These are phyloP conservation scores for Ctenochaetus hawaiiensis DNA, from an alignment of 2,797 vertebrate species.

Conservation along the genomic window DNA sequence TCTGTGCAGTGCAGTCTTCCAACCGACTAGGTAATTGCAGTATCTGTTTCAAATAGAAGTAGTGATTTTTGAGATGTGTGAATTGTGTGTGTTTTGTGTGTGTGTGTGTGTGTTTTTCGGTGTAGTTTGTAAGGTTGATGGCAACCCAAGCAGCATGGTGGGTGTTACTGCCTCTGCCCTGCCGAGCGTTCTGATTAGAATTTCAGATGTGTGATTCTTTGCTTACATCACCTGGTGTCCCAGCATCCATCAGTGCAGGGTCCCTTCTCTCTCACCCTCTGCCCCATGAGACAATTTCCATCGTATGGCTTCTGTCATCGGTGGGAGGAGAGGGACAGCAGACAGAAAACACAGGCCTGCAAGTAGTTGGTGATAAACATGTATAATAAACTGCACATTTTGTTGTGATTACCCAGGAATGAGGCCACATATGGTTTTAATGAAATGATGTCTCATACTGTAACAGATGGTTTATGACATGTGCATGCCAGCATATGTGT, in stretches of 20 bases:
- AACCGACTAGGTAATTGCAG: constrained; percentile 72
- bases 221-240: constrained; percentile 62
- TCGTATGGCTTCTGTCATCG: constrained; percentile 36
- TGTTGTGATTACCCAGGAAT: constrained; percentile 61
- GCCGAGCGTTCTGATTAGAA: constrained; percentile 82
- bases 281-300: constrained; percentile 32
- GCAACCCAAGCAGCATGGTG: constrained; percentile 33
- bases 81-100: constrained; percentile 20
- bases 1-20: constrained; percentile 36
- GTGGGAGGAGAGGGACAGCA: constrained; percentile 3
- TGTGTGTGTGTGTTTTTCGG: constrained; percentile 5
- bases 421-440: constrained; percentile 58
- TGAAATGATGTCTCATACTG: constrained; percentile 45
- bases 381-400: constrained; percentile 45
- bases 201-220: constrained; percentile 79
- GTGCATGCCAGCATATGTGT: constrained; percentile 58
- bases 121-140: constrained; percentile 44
- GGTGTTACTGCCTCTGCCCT: constrained; percentile 55
- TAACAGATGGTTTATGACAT: constrained; percentile 66
- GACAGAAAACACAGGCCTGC: constrained; percentile 16
- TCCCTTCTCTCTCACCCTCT: constrained; percentile 35
- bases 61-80: constrained; percentile 53
- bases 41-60: constrained; percentile 67
- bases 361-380: constrained; percentile 46
- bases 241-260: constrained; percentile 38